Evolutionary conservation across 37 sponge, comb jelly and placozoan species (phyloP), one percentile per base, ranked within the genome.

Genomic region (Sycon ciliatum): DNA sequence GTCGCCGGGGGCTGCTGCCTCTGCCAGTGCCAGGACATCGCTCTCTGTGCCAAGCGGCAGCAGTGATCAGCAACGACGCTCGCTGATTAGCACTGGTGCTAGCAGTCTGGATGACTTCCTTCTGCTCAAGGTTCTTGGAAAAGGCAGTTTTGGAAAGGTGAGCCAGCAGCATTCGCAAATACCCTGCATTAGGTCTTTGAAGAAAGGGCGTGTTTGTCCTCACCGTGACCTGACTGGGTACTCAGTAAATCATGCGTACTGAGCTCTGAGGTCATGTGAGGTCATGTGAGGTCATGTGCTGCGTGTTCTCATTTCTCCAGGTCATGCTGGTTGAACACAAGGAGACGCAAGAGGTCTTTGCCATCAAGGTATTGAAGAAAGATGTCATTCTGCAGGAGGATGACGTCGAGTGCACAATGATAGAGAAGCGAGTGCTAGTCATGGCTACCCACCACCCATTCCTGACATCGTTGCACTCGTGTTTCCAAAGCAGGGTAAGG

Each of bases 391-490:
- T 77, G 20, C 77, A 79, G 16, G 91, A 95, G 38, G 96, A 95
- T 55, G 97, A 95, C 39, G 77, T 95, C 16, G 97, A 90, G 38
- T 95, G 97, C 76, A 83, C 83, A 3, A 78, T 95, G 78, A 87
- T 88, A 49, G 97, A 95, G 80, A 95, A 87, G 79, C 79, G 91
- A 72, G 97, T 95, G 57, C 77, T 95, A 37, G 82, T 91, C 9
- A 56, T 90, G 76, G 86, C 91, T 22, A 77, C 77, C 0, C 75
- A 74, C 28, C 90, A 95, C 68, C 96, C 96, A 22, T 95, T 83
- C 62, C 77, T 95, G 0, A 95, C 87, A 23, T 78, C 85, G 38
- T 61, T 95, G 68, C 88, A 95, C 69, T 87, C 85, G 65, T 89
- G 87, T 68, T 95, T 95, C 49, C 96, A 95, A 73, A 95, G 90